phyloP scores from a whole-genome alignment of 1,140 invertebrate genomes.

The Bombus pyrosoma region DNA sequence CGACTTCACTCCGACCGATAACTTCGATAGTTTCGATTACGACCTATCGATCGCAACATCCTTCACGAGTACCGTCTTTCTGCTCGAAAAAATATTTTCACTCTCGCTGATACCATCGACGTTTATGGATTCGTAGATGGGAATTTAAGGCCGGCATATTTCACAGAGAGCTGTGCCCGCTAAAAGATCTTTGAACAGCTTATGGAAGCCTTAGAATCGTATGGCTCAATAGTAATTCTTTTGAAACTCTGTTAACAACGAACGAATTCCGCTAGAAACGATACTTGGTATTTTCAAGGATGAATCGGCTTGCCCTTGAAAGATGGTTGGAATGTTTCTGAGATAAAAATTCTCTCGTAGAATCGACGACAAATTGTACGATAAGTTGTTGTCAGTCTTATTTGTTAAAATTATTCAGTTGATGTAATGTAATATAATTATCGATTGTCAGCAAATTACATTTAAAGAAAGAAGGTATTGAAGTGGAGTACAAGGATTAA shows the following conservation, averaged over 20 bases:
- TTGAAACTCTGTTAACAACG: neutral
- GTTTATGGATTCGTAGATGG: neutral
- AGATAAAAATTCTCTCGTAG: no score
- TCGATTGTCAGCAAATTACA: no score
- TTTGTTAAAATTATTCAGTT: no score
- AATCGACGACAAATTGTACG: no score
- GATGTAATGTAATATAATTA: no score
- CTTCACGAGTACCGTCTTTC: neutral
- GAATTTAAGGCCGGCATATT: neutral
- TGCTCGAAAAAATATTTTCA: constrained; percentile 14
- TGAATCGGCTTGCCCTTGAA: neutral
- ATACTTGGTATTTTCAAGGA: neutral
- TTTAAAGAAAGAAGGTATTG: no score
- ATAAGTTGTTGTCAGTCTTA: no score
- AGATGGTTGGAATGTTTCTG: no score
- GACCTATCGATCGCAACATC: constrained; percentile 41
- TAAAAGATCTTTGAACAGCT: neutral
- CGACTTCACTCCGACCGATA: constrained; percentile 24
- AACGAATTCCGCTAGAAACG: neutral
- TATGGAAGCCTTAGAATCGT: constrained; percentile 1
- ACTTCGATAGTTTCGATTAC: constrained; percentile 33
- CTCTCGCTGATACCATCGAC: neutral
- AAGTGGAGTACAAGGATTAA: no score
- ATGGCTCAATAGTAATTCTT: neutral
- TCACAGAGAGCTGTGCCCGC: neutral